phyloP scores from a whole-genome alignment of 1,140 invertebrate genomes.

The Odontomachus brunneus region DNA sequence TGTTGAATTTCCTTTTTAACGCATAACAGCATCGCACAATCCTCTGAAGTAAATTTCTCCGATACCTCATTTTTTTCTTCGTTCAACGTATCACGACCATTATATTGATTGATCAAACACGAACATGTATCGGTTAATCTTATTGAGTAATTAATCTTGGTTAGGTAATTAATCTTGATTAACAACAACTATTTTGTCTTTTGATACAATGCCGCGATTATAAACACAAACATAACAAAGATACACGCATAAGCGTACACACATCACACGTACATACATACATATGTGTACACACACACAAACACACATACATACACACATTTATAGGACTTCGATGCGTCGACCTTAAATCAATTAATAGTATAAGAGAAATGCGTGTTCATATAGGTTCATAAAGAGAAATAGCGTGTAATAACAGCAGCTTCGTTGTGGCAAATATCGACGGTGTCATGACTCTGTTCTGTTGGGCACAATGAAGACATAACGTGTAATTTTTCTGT shows the following conservation, averaged over 20 bases:
- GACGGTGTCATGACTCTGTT: conserved; percentile 53
- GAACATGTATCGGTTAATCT: conserved; percentile 54
- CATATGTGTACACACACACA: no score
- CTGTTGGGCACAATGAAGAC: conserved; percentile 57
- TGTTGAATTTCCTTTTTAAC: conserved; percentile 32
- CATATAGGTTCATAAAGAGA: conserved; percentile 76
- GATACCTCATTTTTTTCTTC: conserved; percentile 60
- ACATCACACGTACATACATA: no score
- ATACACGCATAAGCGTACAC: no score
- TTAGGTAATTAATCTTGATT: conserved; percentile 49
- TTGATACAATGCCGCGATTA: conserved; percentile 73
- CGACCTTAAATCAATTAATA: conserved; percentile 70
- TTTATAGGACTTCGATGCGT: conserved; percentile 56
- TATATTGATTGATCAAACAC: conserved; percentile 43
- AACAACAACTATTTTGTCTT: conserved; percentile 69
- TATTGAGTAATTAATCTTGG: conserved; percentile 16
- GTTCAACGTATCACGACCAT: conserved; percentile 52
- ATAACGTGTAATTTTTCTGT: conserved; percentile 62
- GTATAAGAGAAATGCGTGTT: conserved; percentile 76
- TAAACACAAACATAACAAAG: conserved; percentile 36
- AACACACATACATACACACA: not conserved
- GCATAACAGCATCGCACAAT: conserved; percentile 22
- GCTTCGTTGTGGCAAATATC: conserved; percentile 71
- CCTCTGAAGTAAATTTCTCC: conserved; percentile 42
- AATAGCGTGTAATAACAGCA: conserved; percentile 64